Percentiles rank a stretch among this genome's conserved stretches.
phyloP scores from a whole-genome alignment of 2,113 vertebrate species.

The Lepisosteus oculatus region DNA sequence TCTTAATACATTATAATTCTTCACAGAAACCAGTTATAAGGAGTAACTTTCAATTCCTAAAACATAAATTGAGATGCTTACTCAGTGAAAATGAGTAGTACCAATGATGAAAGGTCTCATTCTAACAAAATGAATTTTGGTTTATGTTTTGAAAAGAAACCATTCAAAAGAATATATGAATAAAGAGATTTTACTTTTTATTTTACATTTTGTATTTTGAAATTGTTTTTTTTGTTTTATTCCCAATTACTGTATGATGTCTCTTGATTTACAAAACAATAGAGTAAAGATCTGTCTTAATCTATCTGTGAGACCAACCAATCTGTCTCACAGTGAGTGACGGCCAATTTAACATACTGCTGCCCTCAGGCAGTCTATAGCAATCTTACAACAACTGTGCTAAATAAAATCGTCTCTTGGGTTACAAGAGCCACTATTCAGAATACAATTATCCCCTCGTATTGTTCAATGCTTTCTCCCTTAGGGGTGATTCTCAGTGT shows the following conservation, averaged over 20 bases:
- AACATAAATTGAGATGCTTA: too few species aligned
- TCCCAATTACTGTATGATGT: neutral
- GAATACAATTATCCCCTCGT: neutral
- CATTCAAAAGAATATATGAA: too few species aligned
- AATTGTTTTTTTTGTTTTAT: neutral
- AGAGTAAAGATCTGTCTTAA: neutral
- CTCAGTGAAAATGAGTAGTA: too few species aligned
- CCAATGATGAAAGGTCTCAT: too few species aligned
- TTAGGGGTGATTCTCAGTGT: neutral
- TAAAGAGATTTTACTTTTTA: neutral
- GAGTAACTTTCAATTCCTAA: too few species aligned
- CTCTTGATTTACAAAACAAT: neutral
- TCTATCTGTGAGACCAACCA: too few species aligned
- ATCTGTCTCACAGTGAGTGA: conserved; percentile 11
- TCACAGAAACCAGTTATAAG: too few species aligned
- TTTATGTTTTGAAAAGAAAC: neutral
- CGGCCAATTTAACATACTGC: conserved; percentile 6
- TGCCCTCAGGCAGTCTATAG: conserved; percentile 7
- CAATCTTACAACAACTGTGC: neutral
- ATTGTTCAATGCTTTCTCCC: conserved; percentile 9
- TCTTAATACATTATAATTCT: too few species aligned
- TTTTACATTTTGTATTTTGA: neutral
- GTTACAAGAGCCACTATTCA: conserved; percentile 8
- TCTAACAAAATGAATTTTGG: too few species aligned
- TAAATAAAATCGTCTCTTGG: conserved; percentile 16